Conservation (phyloP, 2,888 invertebrate genomes). For the Phyto melanocephala region DNA sequence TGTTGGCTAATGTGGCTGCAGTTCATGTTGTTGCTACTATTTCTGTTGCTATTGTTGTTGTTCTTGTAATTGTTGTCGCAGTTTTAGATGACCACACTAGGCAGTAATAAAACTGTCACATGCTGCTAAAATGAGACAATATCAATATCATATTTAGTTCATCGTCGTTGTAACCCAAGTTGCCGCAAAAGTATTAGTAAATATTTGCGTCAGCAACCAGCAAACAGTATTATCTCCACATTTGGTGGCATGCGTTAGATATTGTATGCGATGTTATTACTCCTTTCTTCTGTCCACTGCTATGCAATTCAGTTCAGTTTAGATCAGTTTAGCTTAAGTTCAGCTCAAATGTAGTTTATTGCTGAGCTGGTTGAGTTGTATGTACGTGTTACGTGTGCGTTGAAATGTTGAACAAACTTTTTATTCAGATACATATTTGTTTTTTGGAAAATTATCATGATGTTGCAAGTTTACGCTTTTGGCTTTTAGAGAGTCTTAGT, state of each 20-base stretch:
- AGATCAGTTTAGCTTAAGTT: neutral
- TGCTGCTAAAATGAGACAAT: conserved; percentile 71
- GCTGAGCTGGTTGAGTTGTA: neutral
- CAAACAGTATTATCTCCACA: conserved; percentile 51
- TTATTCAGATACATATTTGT: conserved; percentile 39
- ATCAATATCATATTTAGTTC: conserved; percentile 69
- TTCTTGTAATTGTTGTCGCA: neutral
- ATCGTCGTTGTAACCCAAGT: conserved; percentile 22
- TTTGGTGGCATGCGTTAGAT: conserved; percentile 65
- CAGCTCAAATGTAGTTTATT: neutral
- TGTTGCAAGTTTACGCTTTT: conserved; percentile 63
- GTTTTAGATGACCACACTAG: conserved; percentile 56
- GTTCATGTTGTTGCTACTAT: neutral
- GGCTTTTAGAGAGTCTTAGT: conserved; percentile 33
- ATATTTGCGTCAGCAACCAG: conserved; percentile 5
- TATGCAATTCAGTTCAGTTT: conserved; percentile 6
- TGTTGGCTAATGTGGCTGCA: conserved; percentile 23
- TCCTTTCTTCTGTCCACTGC: conserved; percentile 2
- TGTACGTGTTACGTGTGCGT: conserved; percentile 25
- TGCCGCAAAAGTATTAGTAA: conserved; percentile 38
- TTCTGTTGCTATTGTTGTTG: neutral
- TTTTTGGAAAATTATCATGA: conserved; percentile 68
- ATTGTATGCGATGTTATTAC: conserved; percentile 27
- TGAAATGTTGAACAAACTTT: conserved; percentile 62
- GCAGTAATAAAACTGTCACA: conserved; percentile 75